Conservation (phyloP, 2,113 vertebrate species). For the Sorex fumeus region DNA sequence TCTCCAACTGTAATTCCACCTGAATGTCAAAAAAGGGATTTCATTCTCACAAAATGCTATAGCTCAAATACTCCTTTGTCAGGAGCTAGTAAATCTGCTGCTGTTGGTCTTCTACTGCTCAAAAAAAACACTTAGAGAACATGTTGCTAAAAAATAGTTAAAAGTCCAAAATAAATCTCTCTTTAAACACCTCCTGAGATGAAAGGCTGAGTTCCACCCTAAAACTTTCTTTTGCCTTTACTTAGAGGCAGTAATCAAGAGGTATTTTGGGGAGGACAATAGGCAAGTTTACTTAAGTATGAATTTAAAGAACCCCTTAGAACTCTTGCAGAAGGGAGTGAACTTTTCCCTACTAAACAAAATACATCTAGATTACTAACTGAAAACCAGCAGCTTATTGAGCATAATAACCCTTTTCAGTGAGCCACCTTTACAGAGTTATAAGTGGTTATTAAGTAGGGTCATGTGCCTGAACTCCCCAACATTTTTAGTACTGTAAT, state of each 20-base stretch:
- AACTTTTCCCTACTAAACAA: slow-evolving; percentile 55
- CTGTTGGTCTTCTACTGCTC: slow-evolving; percentile 23
- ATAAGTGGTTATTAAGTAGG: slow-evolving; percentile 14
- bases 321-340: slow-evolving; percentile 35
- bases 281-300: slow-evolving; percentile 47
- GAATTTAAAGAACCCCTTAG: slow-evolving; percentile 37
- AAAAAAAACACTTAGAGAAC: slow-evolving; percentile 53
- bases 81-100: not conserved
- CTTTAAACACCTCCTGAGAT: slow-evolving; percentile 48
- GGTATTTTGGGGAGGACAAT: not conserved
- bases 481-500: slow-evolving; percentile 37
- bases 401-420: slow-evolving; percentile 27
- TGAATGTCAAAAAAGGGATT: slow-evolving; percentile 68
- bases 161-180: slow-evolving; percentile 56
- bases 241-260: slow-evolving; percentile 47
- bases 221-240: slow-evolving; percentile 52
- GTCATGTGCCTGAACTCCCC: not conserved
- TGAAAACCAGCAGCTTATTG: slow-evolving; percentile 38
- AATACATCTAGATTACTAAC: slow-evolving; percentile 23
- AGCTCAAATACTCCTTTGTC: slow-evolving; percentile 37
- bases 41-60: slow-evolving; percentile 37
- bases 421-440: slow-evolving; percentile 10
- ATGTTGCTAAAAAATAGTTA: slow-evolving; percentile 49
- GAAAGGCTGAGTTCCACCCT: slow-evolving; percentile 40
- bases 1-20: slow-evolving; percentile 54